Evolutionary conservation across 2,113 vertebrate genomes (phyloP).

Genomic region (Alouatta palliata): DNA sequence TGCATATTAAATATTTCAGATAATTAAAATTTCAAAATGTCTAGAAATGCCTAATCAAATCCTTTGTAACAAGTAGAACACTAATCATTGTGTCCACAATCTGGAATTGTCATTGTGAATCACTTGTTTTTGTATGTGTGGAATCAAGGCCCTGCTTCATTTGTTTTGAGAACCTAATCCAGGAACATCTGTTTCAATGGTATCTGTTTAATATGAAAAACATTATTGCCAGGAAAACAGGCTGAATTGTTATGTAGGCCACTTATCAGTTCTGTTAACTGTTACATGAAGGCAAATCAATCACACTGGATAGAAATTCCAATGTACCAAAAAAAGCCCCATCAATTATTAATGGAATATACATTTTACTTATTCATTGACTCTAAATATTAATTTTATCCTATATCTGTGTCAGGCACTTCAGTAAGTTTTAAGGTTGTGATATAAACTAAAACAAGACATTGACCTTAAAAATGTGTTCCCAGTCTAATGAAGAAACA

Average conservation of each 20-base stretch:
- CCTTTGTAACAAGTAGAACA: background rate
- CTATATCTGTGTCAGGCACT: background rate
- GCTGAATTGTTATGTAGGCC: background rate
- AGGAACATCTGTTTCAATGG: background rate
- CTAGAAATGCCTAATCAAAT: background rate
- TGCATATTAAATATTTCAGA: background rate
- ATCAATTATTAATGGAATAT: background rate
- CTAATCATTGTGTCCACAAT: background rate
- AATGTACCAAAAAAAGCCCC: background rate
- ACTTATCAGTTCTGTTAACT: constrained; percentile 1
- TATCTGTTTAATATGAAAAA: background rate
- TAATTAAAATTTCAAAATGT: background rate
- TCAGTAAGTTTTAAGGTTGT: background rate
- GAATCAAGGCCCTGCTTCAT: background rate
- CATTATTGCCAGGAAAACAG: background rate
- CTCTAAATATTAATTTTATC: background rate
- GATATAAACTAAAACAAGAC: background rate
- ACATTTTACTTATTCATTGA: background rate
- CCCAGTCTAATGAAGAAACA: background rate
- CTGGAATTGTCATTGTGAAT: background rate
- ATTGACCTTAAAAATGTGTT: background rate
- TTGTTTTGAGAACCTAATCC: background rate
- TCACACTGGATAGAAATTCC: background rate
- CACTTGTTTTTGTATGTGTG: background rate
- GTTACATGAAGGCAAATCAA: background rate